Conservation (phyloP, 1,140 invertebrate genomes). For the Aphelinus certus region DNA sequence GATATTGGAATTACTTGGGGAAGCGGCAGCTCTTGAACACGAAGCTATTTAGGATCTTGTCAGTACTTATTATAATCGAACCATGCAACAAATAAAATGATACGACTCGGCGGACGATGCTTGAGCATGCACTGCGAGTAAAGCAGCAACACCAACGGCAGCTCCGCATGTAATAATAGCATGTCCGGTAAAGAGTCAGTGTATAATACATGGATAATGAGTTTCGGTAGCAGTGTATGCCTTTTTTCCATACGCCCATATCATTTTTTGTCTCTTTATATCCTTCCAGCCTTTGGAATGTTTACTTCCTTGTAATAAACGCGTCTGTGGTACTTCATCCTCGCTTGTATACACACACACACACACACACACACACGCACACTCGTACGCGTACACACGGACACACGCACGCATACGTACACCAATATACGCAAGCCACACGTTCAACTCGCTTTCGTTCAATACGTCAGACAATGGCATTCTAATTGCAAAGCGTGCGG, state of each 20-base stretch:
- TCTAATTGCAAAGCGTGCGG: too few species aligned
- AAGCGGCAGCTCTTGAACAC: constrained; percentile 9
- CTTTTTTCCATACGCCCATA: neutral
- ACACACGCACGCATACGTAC: too few species aligned
- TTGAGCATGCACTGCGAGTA: neutral
- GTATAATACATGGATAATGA: constrained; percentile 14
- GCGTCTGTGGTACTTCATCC: neutral
- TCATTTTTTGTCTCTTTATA: neutral
- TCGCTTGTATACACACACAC: too few species aligned
- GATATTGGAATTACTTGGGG: constrained; percentile 29
- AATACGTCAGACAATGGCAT: too few species aligned
- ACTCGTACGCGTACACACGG: too few species aligned
- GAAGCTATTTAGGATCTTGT: constrained; percentile 22
- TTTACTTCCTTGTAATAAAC: neutral
- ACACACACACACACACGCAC: too few species aligned
- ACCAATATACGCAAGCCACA: too few species aligned
- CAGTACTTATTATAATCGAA: constrained; percentile 26
- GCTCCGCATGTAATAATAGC: neutral
- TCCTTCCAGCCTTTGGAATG: neutral
- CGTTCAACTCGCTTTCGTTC: too few species aligned
- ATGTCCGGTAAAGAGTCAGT: neutral
- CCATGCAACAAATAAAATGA: constrained; percentile 21
- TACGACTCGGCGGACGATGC: neutral
- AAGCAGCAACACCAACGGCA: neutral
- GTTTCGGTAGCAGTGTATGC: constrained; percentile 15